Evolutionary conservation across 2,888 invertebrate species (phyloP), one percentile per base, ranked within the genome.

Genomic region (Cephonodes hylas): DNA sequence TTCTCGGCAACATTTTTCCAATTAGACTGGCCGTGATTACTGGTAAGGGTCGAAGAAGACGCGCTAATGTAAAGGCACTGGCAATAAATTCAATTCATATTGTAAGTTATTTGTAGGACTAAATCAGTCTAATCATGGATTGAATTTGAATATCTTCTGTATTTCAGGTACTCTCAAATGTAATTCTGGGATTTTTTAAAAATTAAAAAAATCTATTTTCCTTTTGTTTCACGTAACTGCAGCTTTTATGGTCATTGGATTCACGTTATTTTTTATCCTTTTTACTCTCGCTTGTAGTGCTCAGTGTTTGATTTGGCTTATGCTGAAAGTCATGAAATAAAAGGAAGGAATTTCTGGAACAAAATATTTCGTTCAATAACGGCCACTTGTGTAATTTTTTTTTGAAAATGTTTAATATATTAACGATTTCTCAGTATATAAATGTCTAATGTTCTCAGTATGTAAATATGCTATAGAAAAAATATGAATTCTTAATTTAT

Each of bases 1-100:
- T 84, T 77, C 80, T 84, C 25, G 72, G 76, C 53, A 89, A 72
- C 91, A 91, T 91, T 73, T 72, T 80, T 44, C 59, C n/a, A 42
- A 59, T 42, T 59, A 65, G 42, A 46, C 59, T n/a, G n/a, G n/a
- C n/a, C n/a, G 57, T 63, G 46, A 59, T 62, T 60, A n/a, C n/a
- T n/a, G n/a, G 46, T n/a, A 53, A 48, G 46, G 60, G 48, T 60
- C 60, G 53, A 53, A 53, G 27, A 20, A 27, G 53, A 31, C 53
- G 10, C 53, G 53, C 6, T 31, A 3, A n/a, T 25, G n/a, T 25
- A 25, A 18, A 10, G 10, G 4, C 31, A 15, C 1, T 8, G 15
- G 27, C 7, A 8, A 25, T 15, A n/a, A 23, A n/a, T 8, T 18
- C 4, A 53, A 53, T 53, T 31, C 27, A 31, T 31, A 4, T 53